phyloP scores from a whole-genome alignment of 2,113 vertebrate genomes.

The Condylura cristata region DNA sequence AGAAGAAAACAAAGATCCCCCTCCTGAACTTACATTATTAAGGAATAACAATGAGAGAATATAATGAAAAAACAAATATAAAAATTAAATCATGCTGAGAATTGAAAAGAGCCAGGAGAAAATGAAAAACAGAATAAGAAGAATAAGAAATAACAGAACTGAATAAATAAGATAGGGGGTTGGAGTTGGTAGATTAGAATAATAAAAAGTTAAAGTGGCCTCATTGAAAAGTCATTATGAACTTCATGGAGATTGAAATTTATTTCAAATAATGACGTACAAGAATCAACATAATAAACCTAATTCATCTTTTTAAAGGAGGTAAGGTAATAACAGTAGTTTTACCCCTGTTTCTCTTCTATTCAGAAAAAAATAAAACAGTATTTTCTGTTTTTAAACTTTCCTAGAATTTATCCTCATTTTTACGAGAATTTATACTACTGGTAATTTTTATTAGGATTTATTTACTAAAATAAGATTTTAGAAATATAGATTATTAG shows the following conservation, averaged over 20 bases:
- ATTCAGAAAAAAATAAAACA: no score
- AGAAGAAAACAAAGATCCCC: neutral
- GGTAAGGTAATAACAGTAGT: no score
- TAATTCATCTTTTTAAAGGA: neutral
- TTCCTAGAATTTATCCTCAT: neutral
- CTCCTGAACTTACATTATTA: neutral
- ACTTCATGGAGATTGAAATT: neutral
- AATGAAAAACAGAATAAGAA: neutral
- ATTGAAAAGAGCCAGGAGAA: neutral
- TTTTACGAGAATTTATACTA: no score
- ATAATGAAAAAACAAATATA: neutral
- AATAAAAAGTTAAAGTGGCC: neutral
- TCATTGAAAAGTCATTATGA: neutral
- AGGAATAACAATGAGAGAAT: neutral
- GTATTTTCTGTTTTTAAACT: no score
- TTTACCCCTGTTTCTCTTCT: no score
- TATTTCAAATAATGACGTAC: neutral
- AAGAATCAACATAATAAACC: neutral
- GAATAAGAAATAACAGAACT: neutral
- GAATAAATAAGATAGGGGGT: neutral
- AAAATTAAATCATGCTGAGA: neutral
- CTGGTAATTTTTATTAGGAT: no score
- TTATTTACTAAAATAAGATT: no score
- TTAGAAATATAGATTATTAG: no score
- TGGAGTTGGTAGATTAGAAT: neutral